These are phyloP conservation scores for Xiphorhynchus elegans DNA, from an alignment of 2,113 vertebrate genomes.

Conservation along the genomic window DNA sequence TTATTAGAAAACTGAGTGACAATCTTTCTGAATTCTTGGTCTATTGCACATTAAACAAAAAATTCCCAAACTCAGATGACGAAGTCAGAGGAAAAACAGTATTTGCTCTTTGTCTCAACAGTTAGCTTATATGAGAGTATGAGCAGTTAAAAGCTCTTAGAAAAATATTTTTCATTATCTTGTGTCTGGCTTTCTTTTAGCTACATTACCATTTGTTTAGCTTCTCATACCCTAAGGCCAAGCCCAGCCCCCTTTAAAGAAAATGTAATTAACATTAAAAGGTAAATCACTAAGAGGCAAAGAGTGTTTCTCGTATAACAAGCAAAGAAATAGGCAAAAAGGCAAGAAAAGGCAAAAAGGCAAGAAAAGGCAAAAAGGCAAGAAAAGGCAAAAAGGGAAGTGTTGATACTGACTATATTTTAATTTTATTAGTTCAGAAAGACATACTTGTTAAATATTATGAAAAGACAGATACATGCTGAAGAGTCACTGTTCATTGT, in stretches of 20 bases:
- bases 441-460: not conserved
- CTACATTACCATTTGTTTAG: not conserved
- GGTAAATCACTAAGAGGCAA: not conserved
- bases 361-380: not conserved
- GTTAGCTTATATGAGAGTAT: not conserved
- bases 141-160: not conserved
- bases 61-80: not conserved
- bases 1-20: not conserved
- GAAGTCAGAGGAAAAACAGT: not conserved
- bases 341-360: not conserved
- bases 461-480: not conserved
- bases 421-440: not conserved
- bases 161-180: not conserved
- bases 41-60: not conserved
- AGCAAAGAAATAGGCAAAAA: not conserved
- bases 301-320: not conserved
- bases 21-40: not conserved
- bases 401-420: not conserved
- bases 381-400: not conserved
- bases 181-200: not conserved
- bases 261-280: not conserved
- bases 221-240: not conserved
- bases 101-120: not conserved
- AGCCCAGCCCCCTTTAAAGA: not conserved
- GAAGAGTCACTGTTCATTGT: not conserved